Conservation (phyloP, 2,797 vertebrate genomes). For the Argya squamiceps region DNA sequence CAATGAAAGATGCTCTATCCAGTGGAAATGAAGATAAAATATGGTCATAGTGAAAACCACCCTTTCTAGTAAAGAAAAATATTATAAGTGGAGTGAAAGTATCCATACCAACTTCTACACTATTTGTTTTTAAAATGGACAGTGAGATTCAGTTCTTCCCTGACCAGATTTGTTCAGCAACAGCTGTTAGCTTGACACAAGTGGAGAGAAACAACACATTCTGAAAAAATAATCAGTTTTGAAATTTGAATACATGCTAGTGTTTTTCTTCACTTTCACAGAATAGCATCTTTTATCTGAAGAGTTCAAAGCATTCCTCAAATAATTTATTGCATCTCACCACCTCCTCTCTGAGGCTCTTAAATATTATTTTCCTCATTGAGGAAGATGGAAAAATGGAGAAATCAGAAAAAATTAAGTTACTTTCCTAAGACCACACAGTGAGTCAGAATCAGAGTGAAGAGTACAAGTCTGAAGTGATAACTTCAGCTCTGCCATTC, state of each 20-base stretch:
- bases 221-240: constrained; percentile 44
- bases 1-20: not conserved
- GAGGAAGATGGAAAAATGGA: constrained; percentile 26
- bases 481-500: not conserved
- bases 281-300: constrained; percentile 42
- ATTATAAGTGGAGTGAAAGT: not conserved
- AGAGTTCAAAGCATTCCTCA: constrained; percentile 60
- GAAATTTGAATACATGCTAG: not conserved
- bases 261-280: constrained; percentile 21
- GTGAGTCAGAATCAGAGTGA: not conserved
- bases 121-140: not conserved
- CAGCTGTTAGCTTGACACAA: not conserved
- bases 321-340: constrained; percentile 32
- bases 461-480: not conserved
- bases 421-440: constrained; percentile 52
- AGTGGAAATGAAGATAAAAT: not conserved
- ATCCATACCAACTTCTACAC: not conserved
- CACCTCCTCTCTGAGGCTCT: constrained; percentile 11
- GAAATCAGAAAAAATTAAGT: constrained; percentile 43
- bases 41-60: not conserved
- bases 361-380: constrained; percentile 30
- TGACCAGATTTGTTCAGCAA: not conserved
- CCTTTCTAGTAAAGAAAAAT: not conserved
- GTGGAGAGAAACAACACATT: not conserved
- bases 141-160: not conserved